Base-by-base conservation (phyloP, 2,888 invertebrate genomes). In the Coelinius sp. region DNA sequence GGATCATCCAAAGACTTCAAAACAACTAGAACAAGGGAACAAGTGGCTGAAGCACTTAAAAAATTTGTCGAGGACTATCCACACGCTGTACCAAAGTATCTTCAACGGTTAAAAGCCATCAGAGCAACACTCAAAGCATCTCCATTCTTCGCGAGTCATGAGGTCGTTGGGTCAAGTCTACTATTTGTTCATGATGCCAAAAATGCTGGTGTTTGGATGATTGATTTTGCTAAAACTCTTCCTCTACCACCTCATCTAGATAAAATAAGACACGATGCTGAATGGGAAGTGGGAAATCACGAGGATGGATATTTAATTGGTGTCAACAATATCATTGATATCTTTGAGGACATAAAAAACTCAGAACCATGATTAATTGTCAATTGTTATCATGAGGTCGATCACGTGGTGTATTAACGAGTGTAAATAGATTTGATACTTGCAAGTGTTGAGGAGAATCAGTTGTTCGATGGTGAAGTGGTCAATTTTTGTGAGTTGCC, bases 141-240 rank as follows among this genome's bases (percentile, higher is more conserved):
- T 5, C 91, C 93, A 73, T 99, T 98, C 90, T 98, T 98, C 89
- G 92, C 92, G 81, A 91, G 92, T 7, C 98, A 98, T 88, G 98
- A 99, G 91, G 91, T 98, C 63, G 97, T 97, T 81, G 97, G 97
- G 76, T 97, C 97, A 88, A 97, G 97, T 24, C 89, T 99, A 72
- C 91, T 99, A 71, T 96, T 99, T 86, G 97, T 99, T 68, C 98
- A 97, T 89, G 98, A 99, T 88, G 91, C 93, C 70, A 91, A 92
- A 78, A 94, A 93, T 85, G 96, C 97, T 27, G 95, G 95, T 75
- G 93, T 97, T 12, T 99, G 98, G 98, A 92, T 99, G 90, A 99
- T 99, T 78, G 98, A 99, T 89, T 99, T 99, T 86, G 98, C 98
- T 62, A 99, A 99, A 89, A 97, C 97, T 0, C 91, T 96, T 56